Evolutionary conservation across 2,113 vertebrate species (phyloP).

Genomic region (Dendrocopos noguchii): DNA sequence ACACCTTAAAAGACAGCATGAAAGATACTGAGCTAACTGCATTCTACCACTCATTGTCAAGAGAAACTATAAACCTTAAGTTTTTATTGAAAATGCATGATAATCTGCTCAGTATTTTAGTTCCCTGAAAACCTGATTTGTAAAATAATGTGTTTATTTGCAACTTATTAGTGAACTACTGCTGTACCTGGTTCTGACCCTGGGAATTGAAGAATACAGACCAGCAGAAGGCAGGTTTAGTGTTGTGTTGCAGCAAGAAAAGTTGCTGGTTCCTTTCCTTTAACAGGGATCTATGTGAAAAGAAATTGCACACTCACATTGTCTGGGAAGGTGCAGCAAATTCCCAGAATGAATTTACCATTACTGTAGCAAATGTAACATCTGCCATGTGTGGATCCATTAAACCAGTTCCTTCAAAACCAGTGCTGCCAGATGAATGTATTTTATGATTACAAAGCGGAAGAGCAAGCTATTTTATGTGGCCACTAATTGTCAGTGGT

Average conservation of each 20-base stretch:
- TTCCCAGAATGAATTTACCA: slow-evolving; percentile 17
- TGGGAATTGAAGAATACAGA: neutral
- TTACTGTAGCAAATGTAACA: slow-evolving; percentile 22
- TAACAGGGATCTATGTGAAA: neutral
- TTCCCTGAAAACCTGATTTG: neutral
- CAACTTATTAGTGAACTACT: neutral
- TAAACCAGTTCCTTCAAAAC: slow-evolving; percentile 12
- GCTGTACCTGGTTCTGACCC: neutral
- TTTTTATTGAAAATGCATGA: neutral
- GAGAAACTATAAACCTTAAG: neutral
- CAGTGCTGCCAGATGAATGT: slow-evolving; percentile 23
- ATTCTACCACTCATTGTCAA: neutral
- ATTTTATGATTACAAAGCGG: slow-evolving; percentile 34
- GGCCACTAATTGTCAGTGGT: slow-evolving; percentile 64
- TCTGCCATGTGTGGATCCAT: slow-evolving; percentile 11
- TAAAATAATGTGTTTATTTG: neutral
- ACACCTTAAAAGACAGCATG: neutral
- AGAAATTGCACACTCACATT: neutral
- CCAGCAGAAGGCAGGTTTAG: neutral
- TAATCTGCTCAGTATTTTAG: neutral
- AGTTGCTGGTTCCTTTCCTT: neutral
- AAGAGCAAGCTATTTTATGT: slow-evolving; percentile 44
- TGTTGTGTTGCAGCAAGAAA: neutral
- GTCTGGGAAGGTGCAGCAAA: slow-evolving; percentile 3
- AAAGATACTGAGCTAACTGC: neutral